Evolutionary conservation across 2,113 vertebrate genomes (phyloP).

Genomic region (Eira barbara): DNA sequence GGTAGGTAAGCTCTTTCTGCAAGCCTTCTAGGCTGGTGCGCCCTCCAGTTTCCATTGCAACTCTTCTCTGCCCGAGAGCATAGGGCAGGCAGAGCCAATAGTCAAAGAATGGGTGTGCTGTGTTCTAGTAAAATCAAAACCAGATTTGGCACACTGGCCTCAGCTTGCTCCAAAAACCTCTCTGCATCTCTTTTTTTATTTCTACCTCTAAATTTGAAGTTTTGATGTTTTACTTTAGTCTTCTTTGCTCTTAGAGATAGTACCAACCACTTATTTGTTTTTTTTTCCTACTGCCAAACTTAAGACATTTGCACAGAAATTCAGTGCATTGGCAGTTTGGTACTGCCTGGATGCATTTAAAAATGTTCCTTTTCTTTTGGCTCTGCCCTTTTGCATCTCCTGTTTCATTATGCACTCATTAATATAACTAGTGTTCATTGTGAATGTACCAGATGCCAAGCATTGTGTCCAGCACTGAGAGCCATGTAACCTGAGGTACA

Average conservation of each 20-base stretch:
- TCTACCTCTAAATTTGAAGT: neutral
- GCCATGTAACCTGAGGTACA: accelerated
- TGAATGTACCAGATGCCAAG: neutral
- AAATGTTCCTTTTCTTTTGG: neutral
- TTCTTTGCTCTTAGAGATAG: neutral
- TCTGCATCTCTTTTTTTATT: neutral
- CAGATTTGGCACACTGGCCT: neutral
- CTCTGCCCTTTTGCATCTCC: neutral
- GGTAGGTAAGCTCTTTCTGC: neutral
- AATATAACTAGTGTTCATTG: neutral
- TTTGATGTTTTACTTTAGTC: neutral
- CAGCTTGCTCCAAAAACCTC: neutral
- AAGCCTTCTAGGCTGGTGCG: neutral
- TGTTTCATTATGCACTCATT: neutral
- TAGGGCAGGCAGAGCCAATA: neutral
- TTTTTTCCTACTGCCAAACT: neutral
- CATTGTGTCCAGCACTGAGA: neutral
- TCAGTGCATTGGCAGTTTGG: neutral
- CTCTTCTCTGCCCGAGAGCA: neutral
- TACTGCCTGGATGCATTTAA: neutral
- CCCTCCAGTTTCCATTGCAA: neutral
- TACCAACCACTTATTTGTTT: neutral
- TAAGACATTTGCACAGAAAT: neutral
- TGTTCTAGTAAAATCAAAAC: neutral
- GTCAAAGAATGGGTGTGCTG: neutral